Percentiles rank a stretch among this genome's conserved stretches.
These are phyloP conservation scores for Acanthurus lineatus DNA, from an alignment of 2,797 vertebrate species.

Conservation along the genomic window DNA sequence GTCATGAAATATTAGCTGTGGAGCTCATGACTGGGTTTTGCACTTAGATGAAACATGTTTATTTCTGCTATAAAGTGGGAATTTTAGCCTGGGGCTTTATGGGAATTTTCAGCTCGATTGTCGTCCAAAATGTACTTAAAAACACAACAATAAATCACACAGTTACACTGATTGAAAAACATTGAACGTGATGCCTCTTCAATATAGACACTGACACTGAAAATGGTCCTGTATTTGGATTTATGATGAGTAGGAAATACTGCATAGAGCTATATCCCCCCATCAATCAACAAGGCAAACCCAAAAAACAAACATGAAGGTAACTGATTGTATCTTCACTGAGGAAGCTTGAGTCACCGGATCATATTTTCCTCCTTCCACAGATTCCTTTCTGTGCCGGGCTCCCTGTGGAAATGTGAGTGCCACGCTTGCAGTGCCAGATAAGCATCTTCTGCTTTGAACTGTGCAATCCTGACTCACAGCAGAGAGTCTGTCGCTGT, in stretches of 20 bases:
- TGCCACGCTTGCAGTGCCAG: conserved; percentile 54
- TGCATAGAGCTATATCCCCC: neutral
- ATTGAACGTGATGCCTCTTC: neutral
- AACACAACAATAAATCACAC: too few relatives aligned
- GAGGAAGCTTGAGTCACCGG: conserved; percentile 3
- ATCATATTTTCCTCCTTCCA: conserved; percentile 46
- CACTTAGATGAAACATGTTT: too few relatives aligned
- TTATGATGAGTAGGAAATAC: neutral
- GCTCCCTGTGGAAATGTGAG: conserved; percentile 63
- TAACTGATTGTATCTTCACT: conserved; percentile 14
- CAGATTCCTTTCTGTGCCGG: conserved; percentile 32
- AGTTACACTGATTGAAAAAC: too few relatives aligned
- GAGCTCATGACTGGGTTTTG: too few relatives aligned
- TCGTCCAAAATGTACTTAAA: too few relatives aligned
- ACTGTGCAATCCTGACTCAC: conserved; percentile 67
- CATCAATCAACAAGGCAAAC: conserved; percentile 6
- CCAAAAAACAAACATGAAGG: conserved; percentile 14
- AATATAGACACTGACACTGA: neutral
- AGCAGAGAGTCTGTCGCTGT: conserved; percentile 54
- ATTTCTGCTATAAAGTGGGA: too few relatives aligned
- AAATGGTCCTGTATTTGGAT: neutral
- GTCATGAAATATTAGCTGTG: too few relatives aligned
- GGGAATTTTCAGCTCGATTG: too few relatives aligned
- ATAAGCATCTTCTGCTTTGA: conserved; percentile 80
- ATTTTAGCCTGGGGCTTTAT: too few relatives aligned